Base-by-base conservation (phyloP, 2,888 invertebrate genomes). In the Pasiphila rectangulata region DNA sequence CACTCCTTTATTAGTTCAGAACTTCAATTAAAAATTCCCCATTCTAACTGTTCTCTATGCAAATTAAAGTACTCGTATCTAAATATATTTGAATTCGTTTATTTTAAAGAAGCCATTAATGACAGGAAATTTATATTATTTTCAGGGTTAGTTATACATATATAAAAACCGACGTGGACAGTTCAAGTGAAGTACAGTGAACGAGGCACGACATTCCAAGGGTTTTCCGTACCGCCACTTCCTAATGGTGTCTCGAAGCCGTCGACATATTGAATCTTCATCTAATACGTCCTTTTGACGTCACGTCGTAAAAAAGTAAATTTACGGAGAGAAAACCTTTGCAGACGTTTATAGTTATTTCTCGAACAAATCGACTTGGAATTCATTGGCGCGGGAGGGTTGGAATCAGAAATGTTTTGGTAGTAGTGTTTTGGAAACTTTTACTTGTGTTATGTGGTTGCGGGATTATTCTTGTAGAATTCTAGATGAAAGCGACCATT, bases 231-330 rank as follows among this genome's bases (percentile, higher is more conserved):
- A 73, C 75, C 77, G 76, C 75, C 82, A 83, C 83, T 79, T 81
- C 81, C 79, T 87, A 85, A 84, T 86, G 81, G 84, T 79, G 76
- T 74, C 74, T 72, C 70, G 64, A 65, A 61, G 67, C 71, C 70
- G 60, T 71, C 67, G 72, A 81, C 79, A 81, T 83, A 84, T 84
- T 81, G 83, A 83, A 82, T 82, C 81, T 83, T 82, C 78, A 81
- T 80, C 79, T 77, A 75, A 79, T 80, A 77, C 73, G 69, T 75
- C 72, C 72, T 68, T 71, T 71, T 62, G 67, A 69, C 69, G 63
- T 66, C 61, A 59, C 63, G 61, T 65, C 64, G 66, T 69, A 67
- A 77, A 72, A 75, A 74, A 72, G 64, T 63, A 68, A 68, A 73
- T 72, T 70, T 63, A 71, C 59, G 59, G 36, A 36, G 27, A 35